Base-by-base conservation (phyloP, 2,888 invertebrate species). In the Strigamia transsilvanica region DNA sequence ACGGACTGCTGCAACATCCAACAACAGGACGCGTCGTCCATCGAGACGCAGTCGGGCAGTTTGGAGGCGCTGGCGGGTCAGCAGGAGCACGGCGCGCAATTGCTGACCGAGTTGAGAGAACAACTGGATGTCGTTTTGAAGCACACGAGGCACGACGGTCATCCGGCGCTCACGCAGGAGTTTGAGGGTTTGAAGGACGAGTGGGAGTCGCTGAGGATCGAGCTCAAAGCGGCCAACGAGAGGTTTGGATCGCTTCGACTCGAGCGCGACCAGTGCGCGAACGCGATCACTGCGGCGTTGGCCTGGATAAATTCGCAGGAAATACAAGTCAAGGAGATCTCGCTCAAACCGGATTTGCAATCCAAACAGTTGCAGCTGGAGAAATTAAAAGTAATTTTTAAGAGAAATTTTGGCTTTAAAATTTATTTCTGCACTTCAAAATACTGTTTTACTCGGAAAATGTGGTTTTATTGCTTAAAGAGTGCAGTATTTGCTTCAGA, bases 251-350 rank as follows among this genome's bases (percentile, higher is more conserved):
- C 93, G 83, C 91, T 94, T 9, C 92, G 94, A 84, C 92, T 92
- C 79, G 92, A 94, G 86, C 95, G 95, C 93, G 92, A 92, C 73
- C 92, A 94, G 86, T 94, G 95, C 85, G 94, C 94, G 86, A 91
- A 91, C 79, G 91, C 93, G 23, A 91, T 96, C 42, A 94, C 95
- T 84, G 91, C 91, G 82, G 89, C 97, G 1, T 94, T 93, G 86
- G 90, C 91, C 79, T 98, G 97, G 97, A 90, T 96, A 80, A 95
- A 94, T 87, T 91, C 92, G 80, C 94, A 94, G 86, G 97, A 98
- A 88, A 91, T 91, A 80, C 92, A 93, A 87, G 91, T 97, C 0
- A 94, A 96, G 88, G 96, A 96, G 87, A 96, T 96, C 88, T 94
- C 94, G 84, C 90, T 97, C 1, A 95, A 94, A 88, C 95, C 93